Base-by-base conservation (phyloP, 2,888 invertebrate species). In the Pilophorus perplexus region DNA sequence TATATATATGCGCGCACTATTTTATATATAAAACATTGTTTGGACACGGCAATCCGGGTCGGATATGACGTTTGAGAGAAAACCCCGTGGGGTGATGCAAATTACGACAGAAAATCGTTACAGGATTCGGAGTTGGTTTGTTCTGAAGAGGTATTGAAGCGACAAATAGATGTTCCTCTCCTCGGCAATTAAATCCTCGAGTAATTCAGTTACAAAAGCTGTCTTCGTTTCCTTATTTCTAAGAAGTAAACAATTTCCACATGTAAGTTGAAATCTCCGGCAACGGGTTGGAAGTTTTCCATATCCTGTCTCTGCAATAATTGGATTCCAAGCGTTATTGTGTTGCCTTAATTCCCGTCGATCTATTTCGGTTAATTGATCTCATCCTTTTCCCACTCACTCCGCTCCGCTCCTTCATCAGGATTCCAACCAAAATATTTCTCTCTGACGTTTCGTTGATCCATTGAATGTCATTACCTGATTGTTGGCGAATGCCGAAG, bases 211-310 rank as follows among this genome's bases (percentile, higher is more conserved):
- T 64, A 54, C 10, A 64, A 64, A 22, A 14, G 38, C 37, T 18
- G 46, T 64, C 62, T 23, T 64, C 64, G 64, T 64, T 52, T 64
- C 64, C 64, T 64, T 54, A 52, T 64, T 64, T 64, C 64, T 23
- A 40, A 64, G 64, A 64, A 64, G 64, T 64, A 52, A 64, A 64
- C 64, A 64, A 64, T 64, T 64, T 64, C 52, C 52, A 52, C 50
- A 52, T 64, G 54, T 54, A 64, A 64, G 52, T 64, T 64, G 64
- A 64, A 64, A 64, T 64, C 64, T 64, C 64, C 64, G 64, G 64
- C 25, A 40, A 54, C 20, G 50, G 64, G 64, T 46, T 46, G 27
- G 64, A 50, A 54, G 64, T 54, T 64, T 64, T 64, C 64, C 64
- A 64, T 64, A 64, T 64, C 64, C 64, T 60, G 42, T 44, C n/a